Evolutionary conservation across 2,797 vertebrate genomes (phyloP).

Genomic region (Pantherophis vulpinus): DNA sequence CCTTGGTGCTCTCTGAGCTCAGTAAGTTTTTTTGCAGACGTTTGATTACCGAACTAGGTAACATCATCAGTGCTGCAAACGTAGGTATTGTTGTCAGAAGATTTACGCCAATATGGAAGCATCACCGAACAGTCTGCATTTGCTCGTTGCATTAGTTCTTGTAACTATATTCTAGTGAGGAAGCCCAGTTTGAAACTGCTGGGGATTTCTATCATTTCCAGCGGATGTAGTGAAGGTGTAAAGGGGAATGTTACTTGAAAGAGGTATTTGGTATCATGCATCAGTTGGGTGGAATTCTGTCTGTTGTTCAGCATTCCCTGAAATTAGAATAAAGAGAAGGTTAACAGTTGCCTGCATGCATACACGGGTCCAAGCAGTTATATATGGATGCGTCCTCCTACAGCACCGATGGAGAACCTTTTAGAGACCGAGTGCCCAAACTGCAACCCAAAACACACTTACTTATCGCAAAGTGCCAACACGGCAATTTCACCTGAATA

Average conservation of each 20-base stretch:
- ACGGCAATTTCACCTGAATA: too few species aligned
- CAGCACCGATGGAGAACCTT: not conserved
- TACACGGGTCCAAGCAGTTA: not conserved
- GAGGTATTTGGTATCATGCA: constrained; percentile 88
- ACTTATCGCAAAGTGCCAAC: too few species aligned
- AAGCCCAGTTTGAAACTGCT: constrained; percentile 90
- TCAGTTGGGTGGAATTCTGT: constrained; percentile 82
- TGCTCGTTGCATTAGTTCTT: constrained; percentile 13
- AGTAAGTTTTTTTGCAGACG: not conserved
- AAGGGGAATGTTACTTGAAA: constrained; percentile 98
- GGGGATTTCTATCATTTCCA: constrained; percentile 91
- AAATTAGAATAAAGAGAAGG: constrained; percentile 55
- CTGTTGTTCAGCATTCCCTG: constrained; percentile 85
- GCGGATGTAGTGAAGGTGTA: constrained; percentile 81
- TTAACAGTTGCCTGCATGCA: not conserved
- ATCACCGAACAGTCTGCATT: not conserved
- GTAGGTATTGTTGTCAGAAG: not conserved
- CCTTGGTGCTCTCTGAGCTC: not conserved
- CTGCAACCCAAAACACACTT: too few species aligned
- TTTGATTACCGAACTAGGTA: not conserved
- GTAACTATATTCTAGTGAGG: constrained; percentile 80
- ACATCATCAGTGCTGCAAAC: not conserved
- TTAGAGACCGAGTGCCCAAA: too few species aligned
- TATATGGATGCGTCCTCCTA: not conserved
- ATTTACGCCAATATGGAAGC: not conserved